Conservation (phyloP, 2,888 invertebrate species). For the Cordilura impudica region DNA sequence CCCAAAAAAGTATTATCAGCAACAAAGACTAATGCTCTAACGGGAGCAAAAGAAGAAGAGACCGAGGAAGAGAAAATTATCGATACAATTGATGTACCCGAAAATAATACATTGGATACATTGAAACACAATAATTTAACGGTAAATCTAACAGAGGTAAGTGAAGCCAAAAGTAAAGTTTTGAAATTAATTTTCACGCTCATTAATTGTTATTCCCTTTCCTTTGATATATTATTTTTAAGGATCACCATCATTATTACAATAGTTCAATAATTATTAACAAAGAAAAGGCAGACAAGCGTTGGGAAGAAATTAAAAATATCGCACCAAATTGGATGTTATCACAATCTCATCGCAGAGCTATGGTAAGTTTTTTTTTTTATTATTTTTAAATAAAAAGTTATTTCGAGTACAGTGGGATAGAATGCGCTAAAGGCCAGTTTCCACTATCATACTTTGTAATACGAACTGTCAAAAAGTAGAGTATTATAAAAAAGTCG, state of each 20-base stretch:
- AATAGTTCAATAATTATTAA: slow-evolving; percentile 85
- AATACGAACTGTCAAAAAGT: no score
- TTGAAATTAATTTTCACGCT: neutral
- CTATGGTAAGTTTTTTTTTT: slow-evolving; percentile 82
- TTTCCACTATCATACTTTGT: no score
- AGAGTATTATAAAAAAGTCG: no score
- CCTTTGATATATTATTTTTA: neutral
- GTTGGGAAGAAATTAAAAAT: slow-evolving; percentile 83
- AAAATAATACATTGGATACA: slow-evolving; percentile 71
- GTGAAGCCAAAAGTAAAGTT: neutral
- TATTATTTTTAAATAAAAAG: neutral
- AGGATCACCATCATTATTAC: slow-evolving; percentile 89
- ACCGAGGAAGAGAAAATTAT: slow-evolving; percentile 67
- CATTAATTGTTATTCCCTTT: neutral
- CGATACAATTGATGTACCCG: slow-evolving; percentile 75
- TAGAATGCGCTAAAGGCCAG: neutral
- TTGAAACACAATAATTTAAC: slow-evolving; percentile 69
- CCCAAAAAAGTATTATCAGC: slow-evolving; percentile 52
- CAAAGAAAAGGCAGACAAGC: slow-evolving; percentile 80
- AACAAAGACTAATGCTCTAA: slow-evolving; percentile 1
- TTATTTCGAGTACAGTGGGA: neutral
- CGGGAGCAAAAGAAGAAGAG: slow-evolving; percentile 53
- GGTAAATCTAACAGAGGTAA: slow-evolving; percentile 68
- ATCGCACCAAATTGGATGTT: slow-evolving; percentile 84
- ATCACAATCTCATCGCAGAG: slow-evolving; percentile 89